phyloP scores from a whole-genome alignment of 2,888 invertebrate species.

The Synanthedon vespiformis region DNA sequence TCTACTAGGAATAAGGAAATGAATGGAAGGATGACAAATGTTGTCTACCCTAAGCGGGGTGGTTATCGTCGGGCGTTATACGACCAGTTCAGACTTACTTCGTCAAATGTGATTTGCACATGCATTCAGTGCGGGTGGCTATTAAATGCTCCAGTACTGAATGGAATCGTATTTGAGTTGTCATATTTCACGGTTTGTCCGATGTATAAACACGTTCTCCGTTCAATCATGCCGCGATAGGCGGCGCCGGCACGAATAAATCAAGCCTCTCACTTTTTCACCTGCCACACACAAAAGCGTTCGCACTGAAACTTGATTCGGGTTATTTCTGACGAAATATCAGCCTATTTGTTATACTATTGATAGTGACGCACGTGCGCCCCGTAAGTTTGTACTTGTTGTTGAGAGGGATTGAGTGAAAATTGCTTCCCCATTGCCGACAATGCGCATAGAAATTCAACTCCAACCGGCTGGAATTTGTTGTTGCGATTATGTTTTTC shows the following conservation, averaged over 20 bases:
- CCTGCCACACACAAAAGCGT: slow-evolving; percentile 70
- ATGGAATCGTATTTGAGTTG: slow-evolving; percentile 41
- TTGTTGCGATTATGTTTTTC: neutral
- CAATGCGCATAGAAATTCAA: slow-evolving; percentile 61
- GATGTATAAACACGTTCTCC: slow-evolving; percentile 64
- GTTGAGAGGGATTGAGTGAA: slow-evolving; percentile 64
- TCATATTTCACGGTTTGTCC: slow-evolving; percentile 61
- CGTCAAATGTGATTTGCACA: no score
- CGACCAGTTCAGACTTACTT: no score
- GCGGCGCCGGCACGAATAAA: slow-evolving; percentile 66
- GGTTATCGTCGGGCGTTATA: no score
- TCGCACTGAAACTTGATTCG: slow-evolving; percentile 68
- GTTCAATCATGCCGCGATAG: slow-evolving; percentile 66
- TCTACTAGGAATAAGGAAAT: no score
- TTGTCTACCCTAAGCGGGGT: no score
- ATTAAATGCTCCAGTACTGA: neutral
- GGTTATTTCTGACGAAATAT: slow-evolving; percentile 70
- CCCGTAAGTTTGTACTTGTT: slow-evolving; percentile 66
- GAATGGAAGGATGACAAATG: no score
- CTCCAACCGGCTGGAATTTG: slow-evolving; percentile 12
- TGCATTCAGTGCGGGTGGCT: neutral
- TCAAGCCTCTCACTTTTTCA: slow-evolving; percentile 68
- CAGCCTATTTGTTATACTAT: slow-evolving; percentile 70
- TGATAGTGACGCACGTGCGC: slow-evolving; percentile 65
- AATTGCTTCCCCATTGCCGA: slow-evolving; percentile 50